Conservation (phyloP, 2,888 invertebrate genomes). For the Tenthredo distinguenda region DNA sequence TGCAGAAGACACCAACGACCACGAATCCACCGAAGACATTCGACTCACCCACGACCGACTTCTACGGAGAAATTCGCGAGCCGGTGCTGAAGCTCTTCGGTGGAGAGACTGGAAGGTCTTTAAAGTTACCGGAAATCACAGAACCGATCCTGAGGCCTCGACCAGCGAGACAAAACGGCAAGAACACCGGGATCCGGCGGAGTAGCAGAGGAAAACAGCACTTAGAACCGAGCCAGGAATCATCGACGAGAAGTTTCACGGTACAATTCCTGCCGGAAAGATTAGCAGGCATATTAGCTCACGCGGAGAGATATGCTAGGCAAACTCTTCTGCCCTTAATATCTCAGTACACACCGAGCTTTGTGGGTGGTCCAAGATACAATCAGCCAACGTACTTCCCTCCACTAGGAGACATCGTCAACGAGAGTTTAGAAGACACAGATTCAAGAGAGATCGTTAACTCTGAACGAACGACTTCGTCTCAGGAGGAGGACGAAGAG, state of each 20-base stretch:
- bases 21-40: conserved; percentile 63
- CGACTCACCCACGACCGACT: conserved; percentile 28
- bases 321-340: conserved; percentile 88
- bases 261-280: conserved; percentile 90
- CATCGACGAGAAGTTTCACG: conserved; percentile 78
- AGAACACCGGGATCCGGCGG: conserved; percentile 75
- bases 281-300: conserved; percentile 88
- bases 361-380: conserved; percentile 76
- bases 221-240: conserved; percentile 59
- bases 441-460: conserved; percentile 41
- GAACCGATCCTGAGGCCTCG: conserved; percentile 83
- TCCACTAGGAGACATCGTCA: conserved; percentile 75
- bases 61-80: conserved; percentile 84
- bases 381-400: conserved; percentile 84
- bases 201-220: conserved; percentile 49
- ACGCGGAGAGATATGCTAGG: conserved; percentile 90
- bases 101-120: conserved; percentile 73
- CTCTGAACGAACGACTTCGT: neutral
- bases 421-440: conserved; percentile 49
- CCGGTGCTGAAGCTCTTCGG: conserved; percentile 84
- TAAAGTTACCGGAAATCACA: conserved; percentile 81
- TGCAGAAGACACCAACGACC: conserved; percentile 50
- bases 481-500: neutral
- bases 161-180: conserved; percentile 73
- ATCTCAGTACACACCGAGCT: conserved; percentile 88